phyloP scores from a whole-genome alignment of 2,797 vertebrate genomes.

The Zalophus californianus region DNA sequence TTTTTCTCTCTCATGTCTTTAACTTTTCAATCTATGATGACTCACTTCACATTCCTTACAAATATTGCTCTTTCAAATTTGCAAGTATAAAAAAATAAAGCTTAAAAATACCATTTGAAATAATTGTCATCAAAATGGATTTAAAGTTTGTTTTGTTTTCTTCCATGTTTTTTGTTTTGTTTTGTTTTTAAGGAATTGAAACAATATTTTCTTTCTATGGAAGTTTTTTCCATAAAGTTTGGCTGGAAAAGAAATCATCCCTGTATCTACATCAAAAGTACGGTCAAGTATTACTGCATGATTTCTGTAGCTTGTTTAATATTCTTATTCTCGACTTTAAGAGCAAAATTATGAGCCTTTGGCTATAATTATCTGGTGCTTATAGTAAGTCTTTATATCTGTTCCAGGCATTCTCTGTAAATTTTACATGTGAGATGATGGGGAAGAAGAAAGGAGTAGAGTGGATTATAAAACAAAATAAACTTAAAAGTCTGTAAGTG shows the following conservation, averaged over 20 bases:
- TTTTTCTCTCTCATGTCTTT: not conserved
- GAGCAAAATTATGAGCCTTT: not conserved
- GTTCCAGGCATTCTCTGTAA: not conserved
- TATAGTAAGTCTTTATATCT: not conserved
- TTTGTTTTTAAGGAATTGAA: slow-evolving; percentile 1
- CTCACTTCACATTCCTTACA: not conserved
- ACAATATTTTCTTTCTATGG: not conserved
- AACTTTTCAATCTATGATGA: not conserved
- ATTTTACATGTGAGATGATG: not conserved
- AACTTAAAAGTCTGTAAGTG: not conserved
- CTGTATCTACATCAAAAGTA: not conserved
- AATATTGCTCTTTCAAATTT: slow-evolving; percentile 27
- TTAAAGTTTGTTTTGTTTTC: not conserved
- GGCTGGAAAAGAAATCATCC: not conserved
- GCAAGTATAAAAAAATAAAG: not conserved
- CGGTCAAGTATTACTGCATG: not conserved
- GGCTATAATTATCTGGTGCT: not conserved
- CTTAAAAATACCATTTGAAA: not conserved
- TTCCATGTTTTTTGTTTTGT: not conserved
- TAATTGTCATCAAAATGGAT: not conserved
- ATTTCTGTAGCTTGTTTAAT: not conserved
- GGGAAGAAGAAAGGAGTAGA: not conserved
- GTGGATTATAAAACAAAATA: not conserved
- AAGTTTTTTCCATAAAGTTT: not conserved
- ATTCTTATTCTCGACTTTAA: not conserved